Base-by-base conservation (phyloP, 2,888 invertebrate species). In the Dichetophora obliterata region DNA sequence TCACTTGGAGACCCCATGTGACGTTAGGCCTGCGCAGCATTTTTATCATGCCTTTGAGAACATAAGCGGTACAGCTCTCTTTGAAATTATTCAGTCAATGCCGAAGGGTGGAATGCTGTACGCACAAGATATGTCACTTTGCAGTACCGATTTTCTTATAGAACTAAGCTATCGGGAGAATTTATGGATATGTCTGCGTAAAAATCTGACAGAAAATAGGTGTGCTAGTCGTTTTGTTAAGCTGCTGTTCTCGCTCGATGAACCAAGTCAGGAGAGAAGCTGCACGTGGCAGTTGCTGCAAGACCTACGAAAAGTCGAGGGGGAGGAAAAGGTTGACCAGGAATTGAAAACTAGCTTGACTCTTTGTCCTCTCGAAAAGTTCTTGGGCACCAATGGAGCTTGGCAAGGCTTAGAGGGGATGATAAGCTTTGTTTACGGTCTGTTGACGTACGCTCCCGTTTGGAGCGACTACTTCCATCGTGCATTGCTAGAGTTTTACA, bases 101-200 rank as follows among this genome's bases (percentile, higher is more conserved):
- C 95, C 95, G 0, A 95, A 95, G 89, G 95, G 94, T 8, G 93
- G 91, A 0, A 91, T 92, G 0, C 87, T 95, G 6, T 94, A 95
- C 84, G 90, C 92, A 0, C 95, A 95, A 83, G 92, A 93, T 78
- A 91, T 91, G 79, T 92, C 92, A 0, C 89, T 93, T 2, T 89
- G 91, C 6, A 91, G 91, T 0, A 87, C 91, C 0, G 92, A 93
- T 78, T 92, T 91, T 80, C 81, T 94, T 0, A 83, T 93, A 61
- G 91, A 92, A n/a, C 76, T 83, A 0, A 81, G 79, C 0, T 65
- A 75, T 5, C 66, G 48, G 2, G 9, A 79, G 0, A 50, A 83
- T 65, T 75, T 85, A n/a, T 85, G 85, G 85, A 59, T 79, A 0
- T 43, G 43, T 43, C 85, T 84, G 14, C 75, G 82, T 6, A 75